Conservation (phyloP, 2,888 invertebrate species). For the Lomographa bimaculata region DNA sequence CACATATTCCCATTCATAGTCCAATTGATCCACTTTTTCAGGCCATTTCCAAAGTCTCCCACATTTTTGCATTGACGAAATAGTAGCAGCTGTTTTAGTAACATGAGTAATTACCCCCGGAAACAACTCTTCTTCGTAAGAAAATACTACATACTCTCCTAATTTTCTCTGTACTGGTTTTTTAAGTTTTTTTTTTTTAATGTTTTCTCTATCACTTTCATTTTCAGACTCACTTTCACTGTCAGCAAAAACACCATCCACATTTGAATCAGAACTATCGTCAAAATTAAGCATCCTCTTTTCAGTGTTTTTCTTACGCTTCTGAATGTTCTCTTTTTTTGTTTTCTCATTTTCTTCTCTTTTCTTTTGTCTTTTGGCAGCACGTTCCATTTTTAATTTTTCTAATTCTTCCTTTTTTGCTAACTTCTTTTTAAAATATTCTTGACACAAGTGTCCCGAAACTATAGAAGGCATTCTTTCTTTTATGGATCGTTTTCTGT, state of each 20-base stretch:
- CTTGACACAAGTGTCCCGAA: conserved; percentile 18
- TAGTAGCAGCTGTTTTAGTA: conserved; percentile 23
- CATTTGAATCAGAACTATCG: conserved; percentile 26
- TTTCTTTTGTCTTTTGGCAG: conserved; percentile 26
- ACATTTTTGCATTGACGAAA: conserved; percentile 26
- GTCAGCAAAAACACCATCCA: conserved; percentile 28
- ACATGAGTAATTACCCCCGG: conserved; percentile 25
- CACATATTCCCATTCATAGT: conserved; percentile 26
- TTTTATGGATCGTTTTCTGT: too few relatives aligned
- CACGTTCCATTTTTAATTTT: conserved; percentile 26
- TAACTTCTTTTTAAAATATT: conserved; percentile 26
- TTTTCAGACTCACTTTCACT: conserved; percentile 27
- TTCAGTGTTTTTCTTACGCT: too few relatives aligned
- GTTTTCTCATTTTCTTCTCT: conserved; percentile 28
- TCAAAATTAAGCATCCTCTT: too few relatives aligned
- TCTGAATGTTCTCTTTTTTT: conserved; percentile 27
- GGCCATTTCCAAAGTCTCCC: conserved; percentile 32
- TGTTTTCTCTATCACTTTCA: conserved; percentile 20
- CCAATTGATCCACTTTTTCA: conserved; percentile 23
- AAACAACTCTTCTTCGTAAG: conserved; percentile 25
- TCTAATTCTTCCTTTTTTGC: conserved; percentile 27
- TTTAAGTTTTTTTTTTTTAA: too few relatives aligned
- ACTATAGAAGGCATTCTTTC: conserved; percentile 28
- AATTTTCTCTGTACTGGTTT: conserved; percentile 25
- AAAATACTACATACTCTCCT: conserved; percentile 27